Base-by-base conservation (phyloP, 2,888 invertebrate species). In the Epinotia ramella region DNA sequence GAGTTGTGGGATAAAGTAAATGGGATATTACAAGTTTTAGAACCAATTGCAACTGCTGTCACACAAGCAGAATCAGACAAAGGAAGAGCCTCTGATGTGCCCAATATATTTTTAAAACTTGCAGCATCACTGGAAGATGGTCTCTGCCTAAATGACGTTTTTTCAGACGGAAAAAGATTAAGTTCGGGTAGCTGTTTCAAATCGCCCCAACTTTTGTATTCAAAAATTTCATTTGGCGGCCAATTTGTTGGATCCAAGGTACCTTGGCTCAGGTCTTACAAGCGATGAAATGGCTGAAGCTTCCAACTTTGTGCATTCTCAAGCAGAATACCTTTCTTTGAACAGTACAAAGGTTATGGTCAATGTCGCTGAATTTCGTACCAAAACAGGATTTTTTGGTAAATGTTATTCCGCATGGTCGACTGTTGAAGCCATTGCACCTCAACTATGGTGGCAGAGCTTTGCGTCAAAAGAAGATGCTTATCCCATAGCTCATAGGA, bases 31-130 rank as follows among this genome's bases (percentile, higher is more conserved):
- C 24, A 49, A 60, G 49, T 70, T 16, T 70, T 62, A 24, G 28
- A 70, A 46, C 70, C 70, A 46, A 70, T 70, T 62, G 49, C 70
- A 70, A 46, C 24, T 28, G 70, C 70, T 70, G 62, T 62, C 13
- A 70, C 53, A 62, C 33, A 70, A 24, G 70, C 70, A 49, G 44
- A 70, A 62, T 70, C 70, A 16, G 62, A 60, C 33, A 44, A 53
- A 28, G 67, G 33, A n/a, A 53, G 56, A 24, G 24, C 24, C 24
- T 24, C 24, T 24, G 24, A 24, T 24, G 24, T 24, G 24, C 24
- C 24, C 24, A 24, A 24, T 24, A 24, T 24, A 24, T 24, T 24
- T 24, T 24, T 24, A 2, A 24, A 24, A 24, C 24, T 24, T 24
- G 24, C 24, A 24, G 24, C 24, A 24, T 24, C 24, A 24, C 24